Conservation (phyloP, 1,140 invertebrate genomes). For the Drosophila mojavensis region DNA sequence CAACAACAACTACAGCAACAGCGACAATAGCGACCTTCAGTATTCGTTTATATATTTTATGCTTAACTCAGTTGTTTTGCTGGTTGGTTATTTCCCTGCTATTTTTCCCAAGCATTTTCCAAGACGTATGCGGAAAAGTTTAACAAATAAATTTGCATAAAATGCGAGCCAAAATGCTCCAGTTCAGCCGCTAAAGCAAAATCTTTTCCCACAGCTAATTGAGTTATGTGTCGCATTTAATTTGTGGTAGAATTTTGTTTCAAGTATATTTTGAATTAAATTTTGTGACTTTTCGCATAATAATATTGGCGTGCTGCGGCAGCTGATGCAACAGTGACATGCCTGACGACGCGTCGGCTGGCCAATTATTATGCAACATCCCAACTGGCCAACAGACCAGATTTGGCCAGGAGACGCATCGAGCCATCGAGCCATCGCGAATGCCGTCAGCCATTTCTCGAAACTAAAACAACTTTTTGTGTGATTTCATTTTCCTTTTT, state of each 20-base stretch:
- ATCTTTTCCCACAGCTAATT: conserved; percentile 57
- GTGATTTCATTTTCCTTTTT: background rate
- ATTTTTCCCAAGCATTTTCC: conserved; percentile 71
- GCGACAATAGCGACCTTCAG: conserved; percentile 64
- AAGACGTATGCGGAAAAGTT: conserved; percentile 73
- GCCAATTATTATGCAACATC: conserved; percentile 50
- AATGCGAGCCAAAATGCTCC: conserved; percentile 27
- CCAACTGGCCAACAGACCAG: conserved; percentile 32
- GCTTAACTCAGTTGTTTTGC: background rate
- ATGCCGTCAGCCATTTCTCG: conserved; percentile 38
- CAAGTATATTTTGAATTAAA: background rate
- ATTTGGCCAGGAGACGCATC: conserved; percentile 52
- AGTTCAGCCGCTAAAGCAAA: conserved; percentile 1
- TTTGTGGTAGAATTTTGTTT: conserved; percentile 53
- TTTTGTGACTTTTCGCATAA: too few relatives aligned
- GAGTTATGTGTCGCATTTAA: conserved; percentile 48
- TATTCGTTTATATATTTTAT: conserved; percentile 42
- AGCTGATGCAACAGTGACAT: conserved; percentile 37
- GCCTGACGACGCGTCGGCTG: conserved; percentile 8
- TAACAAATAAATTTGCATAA: conserved; percentile 67
- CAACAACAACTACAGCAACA: conserved; percentile 21
- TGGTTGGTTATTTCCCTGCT: background rate
- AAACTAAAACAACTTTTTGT: conserved; percentile 48
- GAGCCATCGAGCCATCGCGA: conserved; percentile 41
- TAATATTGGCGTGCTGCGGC: background rate